Evolutionary conservation across 2,888 invertebrate species (phyloP), one percentile per base, ranked within the genome.

Genomic region (Nectonema munidae): DNA sequence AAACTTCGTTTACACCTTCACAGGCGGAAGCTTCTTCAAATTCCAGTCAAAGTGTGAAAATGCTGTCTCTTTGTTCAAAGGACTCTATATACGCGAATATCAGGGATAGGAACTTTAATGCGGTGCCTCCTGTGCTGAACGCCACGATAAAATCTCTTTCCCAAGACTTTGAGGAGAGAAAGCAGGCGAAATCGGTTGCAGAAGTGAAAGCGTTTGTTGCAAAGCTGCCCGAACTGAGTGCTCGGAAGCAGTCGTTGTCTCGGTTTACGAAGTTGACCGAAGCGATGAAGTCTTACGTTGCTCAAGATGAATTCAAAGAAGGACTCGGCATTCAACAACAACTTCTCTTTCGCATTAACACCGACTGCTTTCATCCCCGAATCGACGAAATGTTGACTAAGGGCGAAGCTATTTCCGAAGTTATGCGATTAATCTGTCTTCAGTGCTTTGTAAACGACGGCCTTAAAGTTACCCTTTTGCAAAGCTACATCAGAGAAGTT

Each of bases 171-270:
- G 56, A 57, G 53, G 74, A 77, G 49, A 64, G 70, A 19, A 71
- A 74, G 50, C 48, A 52, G 34, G 71, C 75, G 39, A 75, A 73
- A 52, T 70, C 77, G 0, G 71, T 89, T n/a, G 73, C 74, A 48
- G 79, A 83, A 56, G 75, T 86, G 58, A 79, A 77, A 52, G 68
- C 72, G 49, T 77, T 81, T 54, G 83, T 86, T 2, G 69, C 74
- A 21, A 68, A 71, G 38, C 59, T 86, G 44, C 81, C 81, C 1
- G 69, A 71, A 47, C 66, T 86, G 59, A 59, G 81, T 49, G 70
- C 69, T 15, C 69, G 71, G 45, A 77, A 79, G 49, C 68, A 71
- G 50, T 74, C 75, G 2, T n/a, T n/a, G n/a, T n/a, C n/a, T n/a
- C n/a, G n/a, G n/a, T n/a, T n/a, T n/a, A n/a, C n/a, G n/a, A 43